Percentiles rank a stretch among this genome's conserved stretches.
Conservation (phyloP, 2,797 vertebrate genomes). For the Danio jaintianensis region DNA sequence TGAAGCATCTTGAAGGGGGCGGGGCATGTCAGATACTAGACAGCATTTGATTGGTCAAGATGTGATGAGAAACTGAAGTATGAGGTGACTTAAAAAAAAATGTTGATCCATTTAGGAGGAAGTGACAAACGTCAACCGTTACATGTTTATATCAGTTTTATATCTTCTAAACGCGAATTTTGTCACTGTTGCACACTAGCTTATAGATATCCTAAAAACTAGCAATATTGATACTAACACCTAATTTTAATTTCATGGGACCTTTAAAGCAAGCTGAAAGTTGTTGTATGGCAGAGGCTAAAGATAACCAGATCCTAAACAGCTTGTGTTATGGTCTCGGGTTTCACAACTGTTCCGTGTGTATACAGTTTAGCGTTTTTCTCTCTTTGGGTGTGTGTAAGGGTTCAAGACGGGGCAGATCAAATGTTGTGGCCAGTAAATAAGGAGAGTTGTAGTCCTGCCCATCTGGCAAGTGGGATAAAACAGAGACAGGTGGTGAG, state of each 20-base stretch:
- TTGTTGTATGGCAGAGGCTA: constrained; percentile 2
- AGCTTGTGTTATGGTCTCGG: constrained; percentile 29
- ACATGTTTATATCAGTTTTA: too few relatives aligned
- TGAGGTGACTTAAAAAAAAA: too few relatives aligned
- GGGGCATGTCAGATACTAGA: too few relatives aligned
- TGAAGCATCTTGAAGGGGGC: too few relatives aligned
- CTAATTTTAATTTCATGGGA: not conserved
- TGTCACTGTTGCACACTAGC: too few relatives aligned
- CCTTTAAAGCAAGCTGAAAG: not conserved
- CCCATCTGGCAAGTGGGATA: constrained; percentile 61
- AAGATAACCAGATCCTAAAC: constrained; percentile 24
- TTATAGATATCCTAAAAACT: too few relatives aligned
- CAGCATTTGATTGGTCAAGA: too few relatives aligned
- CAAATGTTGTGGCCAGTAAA: constrained; percentile 41
- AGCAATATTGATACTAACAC: too few relatives aligned
- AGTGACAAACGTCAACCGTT: too few relatives aligned
- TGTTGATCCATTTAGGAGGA: too few relatives aligned
- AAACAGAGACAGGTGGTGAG: constrained; percentile 63
- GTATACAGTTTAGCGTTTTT: not conserved
- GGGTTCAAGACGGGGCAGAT: constrained; percentile 21
- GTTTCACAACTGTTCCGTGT: constrained; percentile 37
- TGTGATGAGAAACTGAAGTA: too few relatives aligned
- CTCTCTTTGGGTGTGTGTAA: not conserved
- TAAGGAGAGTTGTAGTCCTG: constrained; percentile 18
- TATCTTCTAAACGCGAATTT: too few relatives aligned